Evolutionary conservation across 2,797 vertebrate genomes (phyloP), one percentile per base, ranked within the genome.

Genomic region (Onychomys torridus): DNA sequence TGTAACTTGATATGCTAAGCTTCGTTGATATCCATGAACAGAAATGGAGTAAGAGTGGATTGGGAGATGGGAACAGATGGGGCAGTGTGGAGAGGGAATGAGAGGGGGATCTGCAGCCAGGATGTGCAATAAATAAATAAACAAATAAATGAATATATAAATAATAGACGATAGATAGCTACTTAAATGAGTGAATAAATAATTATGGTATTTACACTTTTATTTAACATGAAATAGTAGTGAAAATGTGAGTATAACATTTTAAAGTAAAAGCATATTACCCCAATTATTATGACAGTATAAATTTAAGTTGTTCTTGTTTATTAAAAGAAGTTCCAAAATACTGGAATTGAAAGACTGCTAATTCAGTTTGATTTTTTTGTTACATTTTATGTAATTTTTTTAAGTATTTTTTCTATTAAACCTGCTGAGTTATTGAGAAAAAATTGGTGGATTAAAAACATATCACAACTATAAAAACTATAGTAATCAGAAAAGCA

Each of bases 301-400:
- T 67, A 93, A 89, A 92, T 90, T 92, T 83, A 95, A 46, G 37
- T 79, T 88, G 3, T 52, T 6, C 0, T 83, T 71, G 49, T 67
- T 83, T 71, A 67, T 49, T 49, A 8, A 96, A 89, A 96, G 97
- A 40, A 97, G 46, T 82, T 78, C 79, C 79, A 95, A 97, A 95
- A 9, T 84, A 63, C 93, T 97, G 92, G 46, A 97, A 91, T 52
- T 19, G 65, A 97, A 94, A 98, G 87, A 97, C 93, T 78, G 91
- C 69, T 92, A 96, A 90, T 97, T 98, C 97, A 91, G 97, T 65
- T 93, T 98, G 97, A 97, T 97, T 96, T 97, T 97, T 98, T 97
- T 97, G 97, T 98, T 96, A 96, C 88, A 97, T 95, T 97, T 98
- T 98, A 98, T 93, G 97, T 92, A 95, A 96, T 61, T 19, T 14